Conservation (phyloP, 2,113 vertebrate species). For the Thunnus maccoyii region DNA sequence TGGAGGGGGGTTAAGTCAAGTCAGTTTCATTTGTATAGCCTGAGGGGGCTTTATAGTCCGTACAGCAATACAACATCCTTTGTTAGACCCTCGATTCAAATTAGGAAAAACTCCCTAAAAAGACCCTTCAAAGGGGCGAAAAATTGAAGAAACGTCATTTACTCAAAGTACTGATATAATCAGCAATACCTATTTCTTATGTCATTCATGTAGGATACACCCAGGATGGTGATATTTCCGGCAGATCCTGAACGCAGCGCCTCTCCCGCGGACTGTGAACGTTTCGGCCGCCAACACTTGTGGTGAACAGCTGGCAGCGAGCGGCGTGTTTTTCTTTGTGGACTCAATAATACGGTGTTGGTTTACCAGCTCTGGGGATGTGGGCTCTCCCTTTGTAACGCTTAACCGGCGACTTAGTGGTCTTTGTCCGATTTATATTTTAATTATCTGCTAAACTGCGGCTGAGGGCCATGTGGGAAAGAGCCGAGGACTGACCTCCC, state of each 20-base stretch:
- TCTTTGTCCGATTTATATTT: slow-evolving; percentile 84
- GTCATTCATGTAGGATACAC: too few species aligned
- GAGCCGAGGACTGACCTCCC: slow-evolving; percentile 51
- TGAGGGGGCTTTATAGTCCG: too few species aligned
- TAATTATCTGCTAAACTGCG: slow-evolving; percentile 89
- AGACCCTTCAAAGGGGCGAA: too few species aligned
- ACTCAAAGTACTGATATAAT: too few species aligned
- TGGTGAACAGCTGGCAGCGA: slow-evolving; percentile 76
- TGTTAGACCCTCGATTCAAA: too few species aligned
- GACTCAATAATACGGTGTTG: slow-evolving; percentile 78
- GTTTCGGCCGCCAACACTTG: slow-evolving; percentile 39
- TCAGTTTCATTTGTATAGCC: too few species aligned
- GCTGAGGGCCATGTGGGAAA: slow-evolving; percentile 80
- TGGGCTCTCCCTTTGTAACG: slow-evolving; percentile 76
- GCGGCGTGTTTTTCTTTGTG: slow-evolving; percentile 75
- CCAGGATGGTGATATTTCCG: background rate
- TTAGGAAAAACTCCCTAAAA: too few species aligned
- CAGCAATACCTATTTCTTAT: too few species aligned
- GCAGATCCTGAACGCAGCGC: slow-evolving; percentile 32
- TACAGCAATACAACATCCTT: too few species aligned
- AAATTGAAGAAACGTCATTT: too few species aligned
- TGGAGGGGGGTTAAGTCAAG: too few species aligned
- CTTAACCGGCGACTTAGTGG: slow-evolving; percentile 76
- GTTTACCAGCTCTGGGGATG: slow-evolving; percentile 79
- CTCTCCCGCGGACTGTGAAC: background rate